A percentile compares a stretch with the other conserved stretches of the same genome.
Evolutionary conservation across 2,888 invertebrate genomes (phyloP).

Genomic region (Trissolcus japonicus): DNA sequence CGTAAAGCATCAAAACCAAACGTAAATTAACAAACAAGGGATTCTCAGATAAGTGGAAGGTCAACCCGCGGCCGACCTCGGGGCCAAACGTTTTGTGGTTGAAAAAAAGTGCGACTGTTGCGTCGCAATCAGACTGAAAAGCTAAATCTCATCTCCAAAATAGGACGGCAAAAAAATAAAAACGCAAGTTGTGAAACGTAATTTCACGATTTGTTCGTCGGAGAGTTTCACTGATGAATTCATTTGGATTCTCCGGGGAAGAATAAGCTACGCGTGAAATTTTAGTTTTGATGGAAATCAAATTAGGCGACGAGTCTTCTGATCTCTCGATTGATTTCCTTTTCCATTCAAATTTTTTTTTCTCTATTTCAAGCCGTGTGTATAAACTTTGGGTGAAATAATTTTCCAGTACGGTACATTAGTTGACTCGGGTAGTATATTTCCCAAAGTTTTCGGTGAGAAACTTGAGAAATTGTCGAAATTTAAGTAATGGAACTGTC

Average conservation of each 20-base stretch:
- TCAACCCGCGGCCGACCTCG: slow-evolving; percentile 2
- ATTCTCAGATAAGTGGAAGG: too few relatives aligned
- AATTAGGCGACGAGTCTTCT: neutral
- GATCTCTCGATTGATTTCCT: neutral
- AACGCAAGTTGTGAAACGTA: too few relatives aligned
- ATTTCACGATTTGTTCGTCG: too few relatives aligned
- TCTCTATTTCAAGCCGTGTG: too few relatives aligned
- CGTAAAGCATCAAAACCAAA: slow-evolving; percentile 56
- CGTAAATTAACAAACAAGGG: slow-evolving; percentile 48
- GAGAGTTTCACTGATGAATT: neutral
- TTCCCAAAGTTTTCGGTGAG: neutral
- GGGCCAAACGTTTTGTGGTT: neutral
- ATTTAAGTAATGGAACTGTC: slow-evolving; percentile 9
- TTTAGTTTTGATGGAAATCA: neutral
- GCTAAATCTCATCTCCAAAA: too few relatives aligned
- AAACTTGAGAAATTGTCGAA: slow-evolving; percentile 3
- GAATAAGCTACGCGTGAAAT: slow-evolving; percentile 7
- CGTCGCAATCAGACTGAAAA: too few relatives aligned
- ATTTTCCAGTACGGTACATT: neutral
- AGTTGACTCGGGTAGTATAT: slow-evolving; percentile 5
- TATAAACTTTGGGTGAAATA: neutral
- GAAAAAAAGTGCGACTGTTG: too few relatives aligned
- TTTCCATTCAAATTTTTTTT: too few relatives aligned
- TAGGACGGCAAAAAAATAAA: too few relatives aligned
- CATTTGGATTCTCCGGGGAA: slow-evolving; percentile 3